These are phyloP conservation scores for Mionectes macconnelli DNA, from an alignment of 2,113 vertebrate species.

Conservation along the genomic window DNA sequence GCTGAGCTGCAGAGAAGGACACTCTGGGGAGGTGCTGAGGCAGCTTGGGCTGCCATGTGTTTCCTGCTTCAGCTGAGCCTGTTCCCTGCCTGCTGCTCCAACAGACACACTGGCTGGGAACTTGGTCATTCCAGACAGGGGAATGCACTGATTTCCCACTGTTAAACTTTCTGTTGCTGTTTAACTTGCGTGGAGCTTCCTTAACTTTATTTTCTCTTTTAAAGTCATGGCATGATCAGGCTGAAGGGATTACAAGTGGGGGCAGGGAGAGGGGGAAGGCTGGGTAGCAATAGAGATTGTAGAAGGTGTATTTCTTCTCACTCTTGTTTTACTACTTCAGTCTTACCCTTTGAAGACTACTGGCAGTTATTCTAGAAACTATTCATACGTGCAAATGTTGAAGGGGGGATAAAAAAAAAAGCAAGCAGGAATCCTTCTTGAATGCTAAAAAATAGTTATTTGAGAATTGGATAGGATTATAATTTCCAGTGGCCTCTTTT, in stretches of 20 bases:
- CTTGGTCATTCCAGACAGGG: not conserved
- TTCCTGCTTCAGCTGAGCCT: not conserved
- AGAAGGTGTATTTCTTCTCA: not conserved
- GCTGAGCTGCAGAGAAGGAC: not conserved
- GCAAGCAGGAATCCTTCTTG: not conserved
- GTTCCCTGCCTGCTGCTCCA: not conserved
- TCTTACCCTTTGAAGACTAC: not conserved
- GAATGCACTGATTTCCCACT: rapidly evolving
- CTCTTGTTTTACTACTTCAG: not conserved
- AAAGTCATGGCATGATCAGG: rapidly evolving
- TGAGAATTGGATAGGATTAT: not conserved
- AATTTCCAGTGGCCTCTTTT: conserved; percentile 51
- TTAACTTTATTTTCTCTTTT: not conserved
- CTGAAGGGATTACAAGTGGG: not conserved
- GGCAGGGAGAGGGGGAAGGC: not conserved
- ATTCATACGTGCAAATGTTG: not conserved
- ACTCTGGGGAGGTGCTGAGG: not conserved
- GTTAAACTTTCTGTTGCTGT: not conserved
- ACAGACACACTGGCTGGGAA: not conserved
- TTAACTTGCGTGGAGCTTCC: not conserved
- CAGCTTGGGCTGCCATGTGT: not conserved
- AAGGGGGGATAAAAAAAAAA: too few relatives aligned
- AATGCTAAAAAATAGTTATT: not conserved
- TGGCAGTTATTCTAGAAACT: not conserved
- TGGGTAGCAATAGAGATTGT: not conserved